Conservation (phyloP, 2,113 vertebrate species). For the Spilogale gracilis region DNA sequence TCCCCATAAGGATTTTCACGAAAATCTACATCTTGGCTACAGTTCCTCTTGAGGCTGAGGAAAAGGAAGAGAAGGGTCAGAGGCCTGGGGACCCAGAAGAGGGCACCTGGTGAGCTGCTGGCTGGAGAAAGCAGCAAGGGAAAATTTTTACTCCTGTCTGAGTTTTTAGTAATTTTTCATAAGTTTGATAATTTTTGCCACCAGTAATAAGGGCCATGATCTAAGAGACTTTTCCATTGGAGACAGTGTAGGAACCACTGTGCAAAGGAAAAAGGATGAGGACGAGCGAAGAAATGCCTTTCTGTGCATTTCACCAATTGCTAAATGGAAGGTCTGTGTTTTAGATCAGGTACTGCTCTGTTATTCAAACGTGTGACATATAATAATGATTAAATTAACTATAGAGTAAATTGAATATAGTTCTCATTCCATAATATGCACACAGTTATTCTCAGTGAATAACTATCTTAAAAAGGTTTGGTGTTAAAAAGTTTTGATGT, state of each 20-base stretch:
- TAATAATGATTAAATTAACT: background rate
- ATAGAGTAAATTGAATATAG: background rate
- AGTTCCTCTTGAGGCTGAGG: conserved; percentile 85
- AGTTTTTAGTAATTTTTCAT: background rate
- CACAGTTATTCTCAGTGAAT: background rate
- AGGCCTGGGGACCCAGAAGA: fast-evolving
- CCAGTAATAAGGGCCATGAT: background rate
- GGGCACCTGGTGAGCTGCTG: fast-evolving
- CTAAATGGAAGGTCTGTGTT: background rate
- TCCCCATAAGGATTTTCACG: conserved; percentile 98
- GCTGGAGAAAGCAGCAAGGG: background rate
- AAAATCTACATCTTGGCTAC: conserved; percentile 96
- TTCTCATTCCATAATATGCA: background rate
- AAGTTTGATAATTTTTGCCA: background rate
- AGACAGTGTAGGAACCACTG: background rate
- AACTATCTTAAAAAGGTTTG: background rate
- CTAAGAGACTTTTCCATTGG: background rate
- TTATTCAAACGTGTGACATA: background rate
- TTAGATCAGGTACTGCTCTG: background rate
- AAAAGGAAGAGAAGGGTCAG: background rate
- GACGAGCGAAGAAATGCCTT: background rate
- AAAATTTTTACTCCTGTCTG: background rate
- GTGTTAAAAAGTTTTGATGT: background rate
- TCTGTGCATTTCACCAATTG: background rate
- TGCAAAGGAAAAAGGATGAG: background rate